A percentile compares a stretch with the other conserved stretches of the same genome.
Evolutionary conservation across 2,888 invertebrate species (phyloP).

Genomic region (Corbicula japonica): DNA sequence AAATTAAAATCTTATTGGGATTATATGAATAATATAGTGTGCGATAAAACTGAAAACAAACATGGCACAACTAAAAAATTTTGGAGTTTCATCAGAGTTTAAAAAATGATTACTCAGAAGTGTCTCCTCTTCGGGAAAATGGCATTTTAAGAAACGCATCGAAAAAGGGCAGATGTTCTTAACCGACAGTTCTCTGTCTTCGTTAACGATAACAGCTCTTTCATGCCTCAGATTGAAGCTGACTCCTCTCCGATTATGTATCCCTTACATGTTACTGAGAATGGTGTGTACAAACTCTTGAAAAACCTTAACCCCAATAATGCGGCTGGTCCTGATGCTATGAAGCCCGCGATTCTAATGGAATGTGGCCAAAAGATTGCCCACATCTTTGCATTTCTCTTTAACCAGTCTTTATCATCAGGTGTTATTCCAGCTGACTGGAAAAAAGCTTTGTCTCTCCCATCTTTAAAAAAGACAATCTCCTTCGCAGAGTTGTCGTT

Average conservation of each 20-base stretch:
- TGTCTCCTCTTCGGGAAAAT: no score
- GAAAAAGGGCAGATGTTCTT: no score
- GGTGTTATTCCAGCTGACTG: background rate
- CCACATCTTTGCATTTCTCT: no score
- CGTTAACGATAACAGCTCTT: no score
- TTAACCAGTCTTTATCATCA: slow-evolving; percentile 2
- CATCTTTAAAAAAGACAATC: background rate
- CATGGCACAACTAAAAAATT: slow-evolving; percentile 10
- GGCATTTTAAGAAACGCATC: no score
- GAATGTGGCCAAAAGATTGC: background rate
- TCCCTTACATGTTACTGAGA: no score
- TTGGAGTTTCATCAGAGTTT: slow-evolving; percentile 1
- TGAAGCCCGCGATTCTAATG: background rate
- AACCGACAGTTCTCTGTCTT: no score
- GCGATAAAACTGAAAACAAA: background rate
- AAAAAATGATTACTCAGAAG: no score
- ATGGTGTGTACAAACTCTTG: slow-evolving; percentile 4
- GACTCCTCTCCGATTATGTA: no score
- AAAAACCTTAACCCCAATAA: background rate
- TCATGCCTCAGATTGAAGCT: no score
- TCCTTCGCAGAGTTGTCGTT: no score
- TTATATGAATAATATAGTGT: background rate
- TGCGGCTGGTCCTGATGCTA: slow-evolving; percentile 3
- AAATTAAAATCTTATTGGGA: background rate
- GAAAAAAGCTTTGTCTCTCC: background rate